Base-by-base conservation (phyloP, 1,140 invertebrate genomes). In the Sitophilus oryzae region DNA sequence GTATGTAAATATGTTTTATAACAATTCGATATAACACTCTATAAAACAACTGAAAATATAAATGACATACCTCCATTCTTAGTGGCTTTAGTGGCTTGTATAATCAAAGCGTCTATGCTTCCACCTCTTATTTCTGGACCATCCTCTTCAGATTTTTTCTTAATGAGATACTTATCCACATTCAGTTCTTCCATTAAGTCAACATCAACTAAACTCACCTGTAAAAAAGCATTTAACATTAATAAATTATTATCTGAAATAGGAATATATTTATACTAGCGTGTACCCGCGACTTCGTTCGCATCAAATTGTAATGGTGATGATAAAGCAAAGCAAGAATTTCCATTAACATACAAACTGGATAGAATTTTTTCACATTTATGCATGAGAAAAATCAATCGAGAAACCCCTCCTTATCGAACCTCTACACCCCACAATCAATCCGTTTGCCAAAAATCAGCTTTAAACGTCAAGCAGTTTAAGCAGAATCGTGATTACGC, bases 51-150 rank as follows among this genome's bases (percentile, higher is more conserved):
- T n/a, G 52, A 9, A 46, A 37, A 21, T 18, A 52, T 14, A 41
- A 34, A n/a, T 34, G 34, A 54, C 59, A 63, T 60, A 69, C 67
- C 67, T 60, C 85, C 85, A 78, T 89, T 86, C 80, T 91, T 93
- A 66, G 86, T 88, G 46, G 88, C 88, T 74, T 91, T 91, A 42
- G 93, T 94, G 15, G 94, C 94, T 68, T 93, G 88, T 50, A 96
- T 89, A 52, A 97, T 84, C 19, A 98, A 79, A 1, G 91, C 92
- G 73, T 96, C 92, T 0, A 92, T 83, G 61, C 88, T 81, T 25
- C 93, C 94, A 6, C 93, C 93, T 45, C 91, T 79, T 34, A 96
- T 85, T 61, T 93, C 91, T 0, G 91, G 88, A 5, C 88, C 87
- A 54, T 93, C 89, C 67, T 92, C 89, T 15, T 84, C 81, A 1